phyloP scores from a whole-genome alignment of 2,113 vertebrate species.

The Cranoglanis bouderius region DNA sequence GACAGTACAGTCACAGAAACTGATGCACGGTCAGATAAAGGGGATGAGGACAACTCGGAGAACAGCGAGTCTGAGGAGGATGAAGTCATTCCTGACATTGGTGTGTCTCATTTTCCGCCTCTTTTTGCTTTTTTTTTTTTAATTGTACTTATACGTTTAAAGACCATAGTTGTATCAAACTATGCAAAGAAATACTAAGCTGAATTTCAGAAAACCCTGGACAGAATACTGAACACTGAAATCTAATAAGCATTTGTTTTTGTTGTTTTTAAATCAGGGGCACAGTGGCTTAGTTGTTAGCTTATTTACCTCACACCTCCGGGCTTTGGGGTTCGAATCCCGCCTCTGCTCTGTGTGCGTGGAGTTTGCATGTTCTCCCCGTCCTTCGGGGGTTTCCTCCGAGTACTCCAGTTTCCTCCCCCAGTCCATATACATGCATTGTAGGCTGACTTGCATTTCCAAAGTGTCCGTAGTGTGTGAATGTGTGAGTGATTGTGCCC shows the following conservation, averaged over 20 bases:
- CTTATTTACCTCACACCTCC: too few species aligned
- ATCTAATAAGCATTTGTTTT: not conserved
- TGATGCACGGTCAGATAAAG: conserved; percentile 79
- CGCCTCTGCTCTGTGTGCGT: too few species aligned
- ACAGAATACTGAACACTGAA: not conserved
- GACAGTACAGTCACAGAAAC: conserved; percentile 89
- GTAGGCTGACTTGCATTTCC: too few species aligned
- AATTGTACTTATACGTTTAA: not conserved
- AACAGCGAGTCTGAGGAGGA: conserved; percentile 94
- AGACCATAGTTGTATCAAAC: too few species aligned
- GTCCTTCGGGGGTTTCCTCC: too few species aligned
- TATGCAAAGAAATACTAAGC: not conserved
- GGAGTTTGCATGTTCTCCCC: too few species aligned
- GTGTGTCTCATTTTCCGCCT: conserved; percentile 64
- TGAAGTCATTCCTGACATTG: conserved; percentile 93
- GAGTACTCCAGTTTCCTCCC: too few species aligned
- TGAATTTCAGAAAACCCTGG: not conserved
- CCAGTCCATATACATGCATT: too few species aligned
- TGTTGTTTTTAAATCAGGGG: not conserved
- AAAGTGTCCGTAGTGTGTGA: too few species aligned
- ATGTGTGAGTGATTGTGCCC: too few species aligned
- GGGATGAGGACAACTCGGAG: conserved; percentile 88
- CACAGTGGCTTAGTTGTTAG: too few species aligned
- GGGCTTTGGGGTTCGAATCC: too few species aligned
- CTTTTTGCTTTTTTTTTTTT: not conserved